These are phyloP conservation scores for Climacteris rufus DNA, from an alignment of 2,113 vertebrate genomes.

Conservation along the genomic window DNA sequence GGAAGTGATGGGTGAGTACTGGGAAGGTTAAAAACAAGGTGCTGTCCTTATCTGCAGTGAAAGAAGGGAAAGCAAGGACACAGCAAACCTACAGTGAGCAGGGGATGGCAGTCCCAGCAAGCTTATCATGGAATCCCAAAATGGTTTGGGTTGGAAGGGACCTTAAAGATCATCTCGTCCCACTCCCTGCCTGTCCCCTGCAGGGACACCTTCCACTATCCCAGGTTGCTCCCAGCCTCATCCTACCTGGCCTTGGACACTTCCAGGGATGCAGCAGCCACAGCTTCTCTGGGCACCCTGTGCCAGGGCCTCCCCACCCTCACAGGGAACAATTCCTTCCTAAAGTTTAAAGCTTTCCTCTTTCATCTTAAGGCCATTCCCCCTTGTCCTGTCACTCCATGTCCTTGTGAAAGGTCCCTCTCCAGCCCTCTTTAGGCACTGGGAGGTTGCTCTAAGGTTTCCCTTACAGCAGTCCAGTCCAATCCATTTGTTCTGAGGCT, in stretches of 20 bases:
- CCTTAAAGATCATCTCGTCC: accelerated
- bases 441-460: background rate
- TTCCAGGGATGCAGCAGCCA: background rate
- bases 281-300: background rate
- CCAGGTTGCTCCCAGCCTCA: background rate
- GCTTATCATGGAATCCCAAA: background rate
- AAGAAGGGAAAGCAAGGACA: background rate
- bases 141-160: background rate
- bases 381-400: background rate
- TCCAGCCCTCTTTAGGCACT: background rate
- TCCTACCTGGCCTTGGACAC: background rate
- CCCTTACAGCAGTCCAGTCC: background rate
- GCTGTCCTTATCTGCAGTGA: background rate
- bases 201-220: background rate
- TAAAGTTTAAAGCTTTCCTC: background rate
- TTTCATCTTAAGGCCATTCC: background rate
- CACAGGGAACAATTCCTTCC: background rate
- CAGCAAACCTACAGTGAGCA: background rate
- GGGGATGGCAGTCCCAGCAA: background rate
- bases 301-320: background rate
- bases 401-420: background rate
- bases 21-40: background rate
- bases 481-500: accelerated
- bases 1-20: background rate
- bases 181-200: background rate